phyloP scores from a whole-genome alignment of 1,140 invertebrate genomes.

The Carposina sasakii region DNA sequence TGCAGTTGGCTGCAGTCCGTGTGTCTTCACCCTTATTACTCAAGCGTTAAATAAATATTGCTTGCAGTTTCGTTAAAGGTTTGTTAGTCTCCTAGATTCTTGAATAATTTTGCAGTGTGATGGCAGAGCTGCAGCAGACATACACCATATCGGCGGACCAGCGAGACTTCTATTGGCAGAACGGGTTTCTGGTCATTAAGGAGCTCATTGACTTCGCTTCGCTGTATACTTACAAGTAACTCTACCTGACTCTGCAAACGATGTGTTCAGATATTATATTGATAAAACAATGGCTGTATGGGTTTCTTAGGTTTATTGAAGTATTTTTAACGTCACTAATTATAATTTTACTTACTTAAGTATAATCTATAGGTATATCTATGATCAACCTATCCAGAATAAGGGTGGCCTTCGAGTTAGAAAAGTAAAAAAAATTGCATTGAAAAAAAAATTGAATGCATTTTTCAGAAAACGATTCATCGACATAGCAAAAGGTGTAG shows the following conservation, averaged over 20 bases:
- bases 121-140: slow-evolving; percentile 17
- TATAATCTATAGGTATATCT: background rate
- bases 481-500: slow-evolving; percentile 36
- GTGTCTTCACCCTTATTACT: too few species aligned
- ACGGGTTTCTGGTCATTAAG: slow-evolving; percentile 54
- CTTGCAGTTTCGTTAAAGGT: too few species aligned
- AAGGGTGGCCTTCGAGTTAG: too few species aligned
- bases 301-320: too few species aligned
- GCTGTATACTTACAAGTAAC: slow-evolving; percentile 50
- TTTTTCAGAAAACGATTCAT: slow-evolving; percentile 41
- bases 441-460: background rate
- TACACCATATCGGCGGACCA: slow-evolving; percentile 44
- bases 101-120: slow-evolving; percentile 27
- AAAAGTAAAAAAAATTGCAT: too few species aligned
- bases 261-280: too few species aligned
- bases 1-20: too few species aligned
- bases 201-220: slow-evolving; percentile 42
- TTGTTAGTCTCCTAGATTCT: too few species aligned
- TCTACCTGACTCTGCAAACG: too few species aligned
- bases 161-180: slow-evolving; percentile 38
- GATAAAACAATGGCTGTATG: too few species aligned
- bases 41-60: too few species aligned
- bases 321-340: background rate
- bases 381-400: background rate
- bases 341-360: slow-evolving; percentile 2